phyloP scores from a whole-genome alignment of 1,140 invertebrate genomes.

The Portunus trituberculatus region DNA sequence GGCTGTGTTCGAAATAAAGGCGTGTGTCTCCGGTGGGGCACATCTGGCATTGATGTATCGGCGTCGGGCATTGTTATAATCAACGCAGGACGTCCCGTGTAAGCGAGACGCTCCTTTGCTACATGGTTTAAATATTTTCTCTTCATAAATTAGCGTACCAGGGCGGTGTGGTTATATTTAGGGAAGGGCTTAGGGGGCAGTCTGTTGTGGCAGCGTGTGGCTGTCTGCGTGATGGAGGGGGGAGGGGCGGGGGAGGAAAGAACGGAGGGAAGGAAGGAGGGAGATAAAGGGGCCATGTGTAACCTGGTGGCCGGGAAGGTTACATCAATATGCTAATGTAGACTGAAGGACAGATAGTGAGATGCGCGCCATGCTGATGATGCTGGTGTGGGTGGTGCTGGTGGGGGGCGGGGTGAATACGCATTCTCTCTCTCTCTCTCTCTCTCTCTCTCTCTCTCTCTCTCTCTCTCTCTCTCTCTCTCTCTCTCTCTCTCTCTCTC shows the following conservation, averaged over 20 bases:
- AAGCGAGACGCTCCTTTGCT: slow-evolving; percentile 46
- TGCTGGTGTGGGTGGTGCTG: too few relatives aligned
- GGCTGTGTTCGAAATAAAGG: slow-evolving; percentile 40
- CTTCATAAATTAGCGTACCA: slow-evolving; percentile 73
- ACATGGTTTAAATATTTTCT: slow-evolving; percentile 71
- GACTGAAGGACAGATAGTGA: slow-evolving; percentile 1
- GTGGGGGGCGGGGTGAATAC: not conserved
- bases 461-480: not conserved
- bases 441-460: slow-evolving; percentile 4
- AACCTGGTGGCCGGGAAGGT: not conserved
- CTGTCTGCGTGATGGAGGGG: not conserved
- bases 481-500: not conserved
- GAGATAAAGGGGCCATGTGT: slow-evolving; percentile 4
- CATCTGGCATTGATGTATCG: slow-evolving; percentile 72
- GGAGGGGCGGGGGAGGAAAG: not conserved
- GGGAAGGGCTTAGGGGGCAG: not conserved
- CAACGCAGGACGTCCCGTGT: slow-evolving; percentile 57
- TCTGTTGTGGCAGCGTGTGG: not conserved
- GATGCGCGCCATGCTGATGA: not conserved
- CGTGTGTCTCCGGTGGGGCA: not conserved
- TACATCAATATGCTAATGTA: not conserved
- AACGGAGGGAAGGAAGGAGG: not conserved
- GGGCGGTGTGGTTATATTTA: slow-evolving; percentile 64
- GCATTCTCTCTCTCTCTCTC: not conserved
- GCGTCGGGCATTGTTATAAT: slow-evolving; percentile 68